Base-by-base conservation (phyloP, 2,888 invertebrate species). In the Aethes cnicana region DNA sequence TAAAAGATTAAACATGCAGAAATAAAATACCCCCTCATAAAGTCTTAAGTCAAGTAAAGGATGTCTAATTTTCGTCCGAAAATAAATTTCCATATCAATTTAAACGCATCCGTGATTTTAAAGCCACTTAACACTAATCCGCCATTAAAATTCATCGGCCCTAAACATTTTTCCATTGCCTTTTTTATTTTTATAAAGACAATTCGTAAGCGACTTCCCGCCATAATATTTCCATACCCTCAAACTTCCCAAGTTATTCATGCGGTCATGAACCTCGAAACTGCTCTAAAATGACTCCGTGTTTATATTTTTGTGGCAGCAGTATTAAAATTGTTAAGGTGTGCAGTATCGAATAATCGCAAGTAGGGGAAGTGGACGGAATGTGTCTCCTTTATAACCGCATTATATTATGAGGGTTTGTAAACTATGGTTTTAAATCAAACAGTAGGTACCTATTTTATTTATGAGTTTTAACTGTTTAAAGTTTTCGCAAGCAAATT, bases 141-240 rank as follows among this genome's bases (percentile, higher is more conserved):
- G 52, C 62, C 68, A 75, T 84, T 84, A 83, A 84, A 82, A 85
- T 85, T 84, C 81, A 84, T 83, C 74, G 81, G 71, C 69, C 68
- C 68, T 73, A 70, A 81, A 74, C 74, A 71, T 74, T 68, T 77
- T 69, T 69, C 69, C 72, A 74, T 72, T 64, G 66, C 69, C 64
- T 67, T 50, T 60, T 54, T 62, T 62, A 55, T 71, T 76, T 81
- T 75, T 79, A 66, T 76, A 82, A 79, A 84, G 81, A 81, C 82
- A 70, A 87, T 87, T 85, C 80, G 77, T 83, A 86, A 75, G 80
- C 86, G 53, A 80, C 76, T 81, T 84, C 80, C 77, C 73, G 77
- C 77, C 73, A 74, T 84, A 77, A 80, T 81, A 85, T 85, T 85
- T 81, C 80, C 84, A 87, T 84, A 83, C 73, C 75, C 74, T 72